phyloP scores from a whole-genome alignment of 2,888 invertebrate genomes.

The Drosophila acutilabella region DNA sequence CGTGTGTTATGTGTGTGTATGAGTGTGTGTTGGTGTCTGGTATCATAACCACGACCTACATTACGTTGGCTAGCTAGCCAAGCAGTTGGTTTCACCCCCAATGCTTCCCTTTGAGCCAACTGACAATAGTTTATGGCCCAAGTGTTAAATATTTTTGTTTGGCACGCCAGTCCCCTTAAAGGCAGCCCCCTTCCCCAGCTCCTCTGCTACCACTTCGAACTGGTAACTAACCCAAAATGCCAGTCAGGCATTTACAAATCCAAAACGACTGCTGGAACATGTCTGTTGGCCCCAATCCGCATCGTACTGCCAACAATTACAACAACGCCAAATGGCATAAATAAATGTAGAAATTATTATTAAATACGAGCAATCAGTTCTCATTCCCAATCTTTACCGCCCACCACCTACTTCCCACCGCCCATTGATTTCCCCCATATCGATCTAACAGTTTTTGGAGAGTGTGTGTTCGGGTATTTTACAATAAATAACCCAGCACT shows the following conservation, averaged over 20 bases:
- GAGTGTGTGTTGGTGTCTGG: no score
- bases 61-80: slow-evolving; percentile 27
- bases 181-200: slow-evolving; percentile 24
- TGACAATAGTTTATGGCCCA: slow-evolving; percentile 77
- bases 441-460: slow-evolving; percentile 71
- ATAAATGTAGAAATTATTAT: slow-evolving; percentile 78
- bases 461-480: slow-evolving; percentile 61
- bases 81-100: slow-evolving; percentile 5
- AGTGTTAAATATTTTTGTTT: slow-evolving; percentile 79
- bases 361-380: slow-evolving; percentile 72
- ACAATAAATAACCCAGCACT: slow-evolving; percentile 69
- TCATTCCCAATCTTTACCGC: not conserved
- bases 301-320: slow-evolving; percentile 64
- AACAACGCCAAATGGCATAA: slow-evolving; percentile 66
- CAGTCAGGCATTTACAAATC: slow-evolving; percentile 49
- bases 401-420: not conserved
- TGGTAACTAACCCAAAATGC: slow-evolving; percentile 26
- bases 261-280: slow-evolving; percentile 55
- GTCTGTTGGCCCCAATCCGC: slow-evolving; percentile 39
- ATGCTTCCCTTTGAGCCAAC: slow-evolving; percentile 29
- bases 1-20: no score
- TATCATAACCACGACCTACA: slow-evolving; percentile 66
- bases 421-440: slow-evolving; percentile 61
- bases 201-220: not conserved
- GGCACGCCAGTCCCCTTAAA: slow-evolving; percentile 67